These are phyloP conservation scores for Stegastes partitus DNA, from an alignment of 2,113 vertebrate genomes.

Conservation along the genomic window DNA sequence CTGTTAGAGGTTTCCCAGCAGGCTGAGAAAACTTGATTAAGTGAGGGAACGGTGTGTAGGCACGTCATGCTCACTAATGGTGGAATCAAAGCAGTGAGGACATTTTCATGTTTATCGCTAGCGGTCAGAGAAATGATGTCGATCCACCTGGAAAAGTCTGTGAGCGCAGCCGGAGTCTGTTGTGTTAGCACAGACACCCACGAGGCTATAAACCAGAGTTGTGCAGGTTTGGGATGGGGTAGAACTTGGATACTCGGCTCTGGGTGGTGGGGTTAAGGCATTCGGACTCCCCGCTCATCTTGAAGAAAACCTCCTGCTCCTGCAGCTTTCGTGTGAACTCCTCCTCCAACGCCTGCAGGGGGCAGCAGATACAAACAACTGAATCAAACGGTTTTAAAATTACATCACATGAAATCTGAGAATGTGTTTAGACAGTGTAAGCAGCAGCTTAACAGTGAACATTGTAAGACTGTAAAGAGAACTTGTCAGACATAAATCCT, in stretches of 20 bases:
- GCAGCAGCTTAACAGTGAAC: not conserved
- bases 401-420: not conserved
- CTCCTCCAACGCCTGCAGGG: conserved; percentile 93
- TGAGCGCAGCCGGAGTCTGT: conserved; percentile 26
- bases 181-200: not conserved
- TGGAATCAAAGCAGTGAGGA: conserved; percentile 43
- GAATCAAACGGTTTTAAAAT: not conserved
- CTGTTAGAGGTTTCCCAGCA: conserved; percentile 42
- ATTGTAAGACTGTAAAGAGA: not conserved
- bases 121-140: not conserved
- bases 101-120: conserved; percentile 17
- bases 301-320: conserved; percentile 99
- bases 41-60: conserved; percentile 56
- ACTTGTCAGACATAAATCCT: not conserved
- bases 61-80: conserved; percentile 61
- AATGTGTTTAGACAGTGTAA: not conserved
- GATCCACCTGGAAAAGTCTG: conserved; percentile 16
- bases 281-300: conserved; percentile 98
- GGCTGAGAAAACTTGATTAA: conserved; percentile 34
- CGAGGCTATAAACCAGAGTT: conserved; percentile 87
- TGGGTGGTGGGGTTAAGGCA: conserved; percentile 98
- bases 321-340: conserved; percentile 98
- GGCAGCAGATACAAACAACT: conserved; percentile 61
- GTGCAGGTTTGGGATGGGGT: conserved; percentile 95
- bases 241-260: conserved; percentile 98